These are phyloP conservation scores for Sinocyclocheilus rhinocerous DNA, from an alignment of 2,113 vertebrate genomes.

Conservation along the genomic window DNA sequence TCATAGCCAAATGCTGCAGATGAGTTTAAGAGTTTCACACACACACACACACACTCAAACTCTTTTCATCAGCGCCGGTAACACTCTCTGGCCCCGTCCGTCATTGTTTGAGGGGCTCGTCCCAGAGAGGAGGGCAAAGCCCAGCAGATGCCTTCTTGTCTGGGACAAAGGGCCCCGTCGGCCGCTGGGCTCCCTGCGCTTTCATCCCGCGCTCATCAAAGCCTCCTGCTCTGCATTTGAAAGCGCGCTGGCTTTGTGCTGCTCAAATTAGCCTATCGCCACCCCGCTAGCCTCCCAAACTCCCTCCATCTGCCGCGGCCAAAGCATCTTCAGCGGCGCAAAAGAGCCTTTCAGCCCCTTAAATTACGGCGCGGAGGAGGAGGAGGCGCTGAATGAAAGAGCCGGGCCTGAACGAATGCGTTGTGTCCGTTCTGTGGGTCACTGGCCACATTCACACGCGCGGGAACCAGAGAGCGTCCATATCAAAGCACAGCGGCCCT, in stretches of 20 bases:
- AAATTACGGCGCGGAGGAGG: slow-evolving; percentile 74
- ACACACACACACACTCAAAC: slow-evolving; percentile 38
- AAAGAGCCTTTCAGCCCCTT: slow-evolving; percentile 78
- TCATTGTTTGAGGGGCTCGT: slow-evolving; percentile 72
- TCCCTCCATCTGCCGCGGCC: slow-evolving; percentile 75
- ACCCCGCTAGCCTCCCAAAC: slow-evolving; percentile 69
- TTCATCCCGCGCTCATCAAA: slow-evolving; percentile 80
- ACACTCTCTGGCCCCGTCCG: slow-evolving; percentile 74
- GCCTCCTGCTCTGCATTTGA: slow-evolving; percentile 79
- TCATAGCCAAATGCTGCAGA: no score
- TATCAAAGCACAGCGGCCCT: slow-evolving; percentile 78
- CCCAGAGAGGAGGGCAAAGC: slow-evolving; percentile 70
- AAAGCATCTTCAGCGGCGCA: slow-evolving; percentile 62
- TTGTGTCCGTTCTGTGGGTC: slow-evolving; percentile 64
- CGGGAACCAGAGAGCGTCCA: slow-evolving; percentile 70
- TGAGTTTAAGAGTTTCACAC: neutral
- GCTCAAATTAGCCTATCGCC: slow-evolving; percentile 76
- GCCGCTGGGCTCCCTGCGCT: slow-evolving; percentile 63
- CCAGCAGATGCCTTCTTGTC: slow-evolving; percentile 89
- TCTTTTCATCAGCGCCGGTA: slow-evolving; percentile 64
- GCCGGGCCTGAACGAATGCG: slow-evolving; percentile 62
- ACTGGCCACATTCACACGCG: slow-evolving; percentile 69
- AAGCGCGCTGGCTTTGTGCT: slow-evolving; percentile 72
- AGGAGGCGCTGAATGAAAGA: slow-evolving; percentile 33
- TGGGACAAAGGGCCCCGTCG: slow-evolving; percentile 79